phyloP scores from a whole-genome alignment of 2,888 invertebrate genomes.

The Listrodromus nycthemerus region DNA sequence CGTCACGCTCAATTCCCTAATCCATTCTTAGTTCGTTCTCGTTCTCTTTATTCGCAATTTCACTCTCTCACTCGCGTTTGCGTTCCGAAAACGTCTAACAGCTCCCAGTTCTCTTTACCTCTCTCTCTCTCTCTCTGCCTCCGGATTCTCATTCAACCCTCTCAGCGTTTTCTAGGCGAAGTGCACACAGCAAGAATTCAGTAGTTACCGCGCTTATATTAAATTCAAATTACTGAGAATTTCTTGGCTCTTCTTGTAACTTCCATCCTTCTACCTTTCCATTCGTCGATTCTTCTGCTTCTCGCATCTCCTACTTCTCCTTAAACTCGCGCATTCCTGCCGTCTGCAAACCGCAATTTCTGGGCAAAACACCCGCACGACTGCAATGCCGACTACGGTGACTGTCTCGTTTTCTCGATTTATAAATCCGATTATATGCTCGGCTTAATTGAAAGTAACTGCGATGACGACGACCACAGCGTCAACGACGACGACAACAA shows the following conservation, averaged over 20 bases:
- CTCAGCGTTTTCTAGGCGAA: slow-evolving; percentile 25
- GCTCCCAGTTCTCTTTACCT: slow-evolving; percentile 6
- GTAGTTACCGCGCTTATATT: slow-evolving; percentile 47
- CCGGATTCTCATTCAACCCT: slow-evolving; percentile 27
- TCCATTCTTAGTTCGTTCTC: slow-evolving; percentile 52
- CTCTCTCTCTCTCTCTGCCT: slow-evolving; percentile 20
- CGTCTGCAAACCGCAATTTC: slow-evolving; percentile 26
- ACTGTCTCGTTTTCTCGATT: slow-evolving; percentile 58
- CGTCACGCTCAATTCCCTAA: slow-evolving; percentile 51
- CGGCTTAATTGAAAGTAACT: slow-evolving; percentile 63
- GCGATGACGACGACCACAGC: slow-evolving; percentile 29
- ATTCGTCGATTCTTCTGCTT: slow-evolving; percentile 3
- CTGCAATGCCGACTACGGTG: neutral
- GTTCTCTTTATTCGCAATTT: slow-evolving; percentile 50
- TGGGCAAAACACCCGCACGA: slow-evolving; percentile 15
- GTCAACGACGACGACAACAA: slow-evolving; percentile 36
- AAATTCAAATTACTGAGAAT: slow-evolving; percentile 33
- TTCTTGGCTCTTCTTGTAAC: slow-evolving; percentile 31
- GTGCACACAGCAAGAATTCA: slow-evolving; percentile 8
- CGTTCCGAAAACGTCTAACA: neutral
- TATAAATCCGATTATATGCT: slow-evolving; percentile 65
- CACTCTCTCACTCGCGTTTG: slow-evolving; percentile 36
- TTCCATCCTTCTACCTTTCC: slow-evolving; percentile 15
- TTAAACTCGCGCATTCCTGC: slow-evolving; percentile 3
- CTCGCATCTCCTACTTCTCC: neutral